Percentiles rank a stretch among this genome's conserved stretches.
Conservation (phyloP, 1,140 invertebrate genomes). For the Andricus grossulariae region DNA sequence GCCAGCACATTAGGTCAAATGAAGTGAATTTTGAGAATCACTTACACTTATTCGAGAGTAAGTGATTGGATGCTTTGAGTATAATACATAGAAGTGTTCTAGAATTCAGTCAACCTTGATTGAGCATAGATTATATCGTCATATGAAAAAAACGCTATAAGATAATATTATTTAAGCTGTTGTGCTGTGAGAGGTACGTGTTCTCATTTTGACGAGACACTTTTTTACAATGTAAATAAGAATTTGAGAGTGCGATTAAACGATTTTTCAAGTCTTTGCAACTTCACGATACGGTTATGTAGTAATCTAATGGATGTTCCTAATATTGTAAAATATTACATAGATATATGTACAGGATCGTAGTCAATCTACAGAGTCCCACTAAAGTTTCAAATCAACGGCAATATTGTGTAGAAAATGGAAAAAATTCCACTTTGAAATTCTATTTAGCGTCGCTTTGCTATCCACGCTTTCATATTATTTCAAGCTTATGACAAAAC, state of each 20-base stretch:
- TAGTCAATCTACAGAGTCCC: neutral
- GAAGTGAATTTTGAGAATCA: conserved; percentile 11
- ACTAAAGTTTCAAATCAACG: neutral
- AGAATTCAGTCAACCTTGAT: conserved; percentile 50
- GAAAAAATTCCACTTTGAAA: neutral
- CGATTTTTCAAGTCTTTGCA: conserved; percentile 55
- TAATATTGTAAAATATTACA: conserved; percentile 55
- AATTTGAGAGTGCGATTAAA: conserved; percentile 52
- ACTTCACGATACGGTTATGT: conserved; percentile 48
- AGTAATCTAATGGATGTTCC: conserved; percentile 61
- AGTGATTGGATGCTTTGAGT: conserved; percentile 12
- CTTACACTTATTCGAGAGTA: neutral
- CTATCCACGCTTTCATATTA: conserved; percentile 1
- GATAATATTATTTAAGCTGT: conserved; percentile 48
- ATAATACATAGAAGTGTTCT: conserved; percentile 11
- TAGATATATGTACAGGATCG: conserved; percentile 10
- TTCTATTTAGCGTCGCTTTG: neutral
- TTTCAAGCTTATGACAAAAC: neutral
- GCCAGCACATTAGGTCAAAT: conserved; percentile 5
- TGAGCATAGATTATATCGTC: neutral
- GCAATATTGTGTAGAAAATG: conserved; percentile 12
- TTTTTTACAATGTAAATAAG: conserved; percentile 65
- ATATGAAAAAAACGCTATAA: conserved; percentile 30
- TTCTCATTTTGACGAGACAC: conserved; percentile 41
- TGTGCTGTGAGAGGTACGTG: conserved; percentile 43